Evolutionary conservation across 92 coral and sea anemone species (phyloP), one percentile per base, ranked within the genome.

Genomic region (Siderastrea radians): DNA sequence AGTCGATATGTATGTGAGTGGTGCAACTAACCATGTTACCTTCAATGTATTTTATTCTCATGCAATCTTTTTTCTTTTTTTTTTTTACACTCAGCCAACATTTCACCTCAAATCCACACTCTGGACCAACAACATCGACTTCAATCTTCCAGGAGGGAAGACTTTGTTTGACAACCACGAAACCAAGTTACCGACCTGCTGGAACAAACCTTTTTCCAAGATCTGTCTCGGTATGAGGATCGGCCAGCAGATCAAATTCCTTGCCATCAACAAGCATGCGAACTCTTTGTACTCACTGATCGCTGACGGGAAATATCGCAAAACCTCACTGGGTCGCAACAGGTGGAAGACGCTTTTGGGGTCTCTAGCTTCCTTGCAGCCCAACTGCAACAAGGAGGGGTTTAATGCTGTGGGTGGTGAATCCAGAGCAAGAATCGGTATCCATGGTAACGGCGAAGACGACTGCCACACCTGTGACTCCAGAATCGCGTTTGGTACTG

Each of bases 261-360:
- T 59, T 15, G 59, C 47, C 78, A 73, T 73, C 47, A 8, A 73
- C 19, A 73, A 47, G 26, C 26, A 49, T 7, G 78, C 78, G 49
- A 73, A 2, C 5, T 73, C 78, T 14, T 57, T 73, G 14, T 73
- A 73, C 58, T 49, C 78, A 59, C 51, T 59, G 58, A 80, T 80
- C 59, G 84, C 84, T 16, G 84, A 62, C 55, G 84, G 84, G 16
- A 19, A 19, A 49, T 80, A 62, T 46, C 84, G 84, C 6, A 53
- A 51, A 19, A 80, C 74, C 43, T 45, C 50, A 3, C 71, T 80
- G 13, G 74, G 74, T 7, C 69, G 70, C 3, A 52, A 8, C 12
- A 19, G 2, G 13, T 80, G 84, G 84, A 80, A 61, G 72, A n/a
- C 74, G 57, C 74, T 80, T 4, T 43, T 80, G 43, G 59, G 72